These are phyloP conservation scores for Psittacula derbiana DNA, from an alignment of 2,797 vertebrate genomes.

Conservation along the genomic window DNA sequence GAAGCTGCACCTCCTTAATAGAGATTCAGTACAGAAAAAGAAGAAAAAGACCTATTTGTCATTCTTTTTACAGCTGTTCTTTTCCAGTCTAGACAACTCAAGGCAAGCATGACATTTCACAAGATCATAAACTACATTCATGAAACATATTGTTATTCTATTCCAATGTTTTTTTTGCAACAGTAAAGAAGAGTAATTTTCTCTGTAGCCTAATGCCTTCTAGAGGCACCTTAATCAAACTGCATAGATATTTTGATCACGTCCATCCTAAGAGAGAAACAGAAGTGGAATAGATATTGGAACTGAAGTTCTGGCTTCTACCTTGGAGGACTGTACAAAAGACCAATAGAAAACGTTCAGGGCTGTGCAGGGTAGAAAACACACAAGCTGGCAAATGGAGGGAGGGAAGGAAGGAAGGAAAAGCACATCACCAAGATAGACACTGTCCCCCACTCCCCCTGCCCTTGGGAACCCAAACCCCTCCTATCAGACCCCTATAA, in stretches of 20 bases:
- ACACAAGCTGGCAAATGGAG: not conserved
- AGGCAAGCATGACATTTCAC: constrained; percentile 43
- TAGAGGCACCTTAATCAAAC: not conserved
- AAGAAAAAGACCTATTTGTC: constrained; percentile 20
- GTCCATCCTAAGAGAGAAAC: not conserved
- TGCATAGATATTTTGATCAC: not conserved
- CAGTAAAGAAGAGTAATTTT: not conserved
- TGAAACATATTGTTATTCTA: not conserved
- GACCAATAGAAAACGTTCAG: not conserved
- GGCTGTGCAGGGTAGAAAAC: not conserved
- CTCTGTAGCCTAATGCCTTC: not conserved
- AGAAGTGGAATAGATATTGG: not conserved
- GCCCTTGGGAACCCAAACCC: not conserved
- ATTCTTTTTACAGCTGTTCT: constrained; percentile 33
- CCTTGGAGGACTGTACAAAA: not conserved
- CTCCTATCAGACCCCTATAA: not conserved
- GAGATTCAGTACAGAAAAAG: constrained; percentile 12
- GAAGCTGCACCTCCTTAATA: not conserved
- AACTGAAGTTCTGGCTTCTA: not conserved
- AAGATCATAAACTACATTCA: constrained; percentile 2
- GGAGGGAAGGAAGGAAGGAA: not conserved
- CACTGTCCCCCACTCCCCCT: rapidly evolving
- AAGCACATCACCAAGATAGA: not conserved
- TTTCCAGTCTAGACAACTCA: constrained; percentile 41
- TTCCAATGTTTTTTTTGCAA: not conserved